These are phyloP conservation scores for Temnopleurus reevesii DNA, from an alignment of 53 echinoderm and acorn worm genomes.

Conservation along the genomic window DNA sequence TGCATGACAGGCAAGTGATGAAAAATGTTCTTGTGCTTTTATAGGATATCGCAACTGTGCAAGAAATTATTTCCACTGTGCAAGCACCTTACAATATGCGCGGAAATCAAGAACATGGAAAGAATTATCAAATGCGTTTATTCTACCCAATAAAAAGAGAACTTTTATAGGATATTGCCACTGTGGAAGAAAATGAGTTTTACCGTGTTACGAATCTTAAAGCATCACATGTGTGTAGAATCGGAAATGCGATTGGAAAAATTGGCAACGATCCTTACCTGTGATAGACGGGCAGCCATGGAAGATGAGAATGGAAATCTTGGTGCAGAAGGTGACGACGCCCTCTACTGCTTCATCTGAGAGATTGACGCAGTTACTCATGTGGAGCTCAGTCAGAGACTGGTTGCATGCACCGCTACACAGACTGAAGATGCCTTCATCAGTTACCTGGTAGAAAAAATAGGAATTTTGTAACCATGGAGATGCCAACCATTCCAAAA, in stretches of 20 bases:
- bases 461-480: not conserved
- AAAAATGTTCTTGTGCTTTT: too few relatives aligned
- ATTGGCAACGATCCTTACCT: constrained; percentile 54
- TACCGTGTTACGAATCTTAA: not conserved
- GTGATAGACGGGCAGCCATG: constrained; percentile 98
- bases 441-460: constrained; percentile 71
- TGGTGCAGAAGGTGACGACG: constrained; percentile 80
- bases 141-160: too few relatives aligned
- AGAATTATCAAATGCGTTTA: too few relatives aligned
- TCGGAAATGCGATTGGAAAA: too few relatives aligned
- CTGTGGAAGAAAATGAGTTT: too few relatives aligned
- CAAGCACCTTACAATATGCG: too few relatives aligned
- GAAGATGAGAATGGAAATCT: constrained; percentile 82
- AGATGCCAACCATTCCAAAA: too few relatives aligned
- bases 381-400: constrained; percentile 80
- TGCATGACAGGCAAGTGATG: too few relatives aligned
- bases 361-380: constrained; percentile 91
- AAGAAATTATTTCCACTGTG: too few relatives aligned
- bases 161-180: too few relatives aligned
- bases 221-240: not conserved
- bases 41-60: too few relatives aligned
- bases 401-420: constrained; percentile 84
- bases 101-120: too few relatives aligned
- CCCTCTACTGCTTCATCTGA: constrained; percentile 93
- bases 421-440: constrained; percentile 85